Evolutionary conservation across 1,140 invertebrate species (phyloP).

Genomic region (Armadillidium nasatum): DNA sequence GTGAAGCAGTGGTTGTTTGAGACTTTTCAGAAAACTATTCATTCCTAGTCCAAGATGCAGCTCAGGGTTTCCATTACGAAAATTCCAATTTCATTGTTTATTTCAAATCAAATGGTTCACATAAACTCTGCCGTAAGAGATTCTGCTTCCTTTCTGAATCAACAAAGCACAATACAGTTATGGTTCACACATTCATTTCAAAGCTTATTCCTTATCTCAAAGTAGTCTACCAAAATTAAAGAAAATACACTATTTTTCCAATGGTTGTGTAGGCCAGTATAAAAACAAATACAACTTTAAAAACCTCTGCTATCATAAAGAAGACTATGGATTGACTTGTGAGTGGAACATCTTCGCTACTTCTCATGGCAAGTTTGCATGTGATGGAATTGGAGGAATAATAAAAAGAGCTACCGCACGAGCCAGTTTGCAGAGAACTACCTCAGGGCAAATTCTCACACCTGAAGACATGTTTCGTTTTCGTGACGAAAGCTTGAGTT

Average conservation of each 20-base stretch:
- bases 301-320: background rate
- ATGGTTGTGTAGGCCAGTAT: background rate
- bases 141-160: constrained; percentile 1
- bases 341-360: background rate
- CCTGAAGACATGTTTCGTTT: background rate
- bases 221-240: background rate
- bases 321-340: constrained; percentile 1
- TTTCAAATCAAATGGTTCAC: background rate
- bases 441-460: background rate
- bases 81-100: background rate
- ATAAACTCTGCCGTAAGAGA: background rate
- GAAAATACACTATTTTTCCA: background rate
- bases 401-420: background rate
- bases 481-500: background rate
- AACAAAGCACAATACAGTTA: background rate
- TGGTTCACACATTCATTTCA: background rate
- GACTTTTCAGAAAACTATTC: background rate
- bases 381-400: background rate
- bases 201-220: background rate
- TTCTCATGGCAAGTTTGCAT: background rate
- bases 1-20: background rate
- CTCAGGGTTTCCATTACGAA: background rate
- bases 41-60: background rate
- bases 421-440: constrained; percentile 3
- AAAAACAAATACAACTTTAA: background rate